These are phyloP conservation scores for Neotoxoptera formosana DNA, from an alignment of 1,140 invertebrate genomes.

Conservation along the genomic window DNA sequence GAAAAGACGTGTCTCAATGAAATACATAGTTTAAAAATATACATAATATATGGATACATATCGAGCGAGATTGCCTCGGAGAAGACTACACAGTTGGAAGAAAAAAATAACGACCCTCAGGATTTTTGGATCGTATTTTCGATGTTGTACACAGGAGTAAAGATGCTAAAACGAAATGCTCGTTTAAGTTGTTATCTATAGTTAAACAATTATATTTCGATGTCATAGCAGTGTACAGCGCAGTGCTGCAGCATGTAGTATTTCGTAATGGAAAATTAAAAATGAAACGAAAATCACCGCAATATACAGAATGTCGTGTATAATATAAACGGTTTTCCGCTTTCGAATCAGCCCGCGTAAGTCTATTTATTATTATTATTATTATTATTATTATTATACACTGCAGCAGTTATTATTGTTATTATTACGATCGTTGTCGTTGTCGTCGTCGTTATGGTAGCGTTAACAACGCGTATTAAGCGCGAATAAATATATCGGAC, in stretches of 20 bases:
- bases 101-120: background rate
- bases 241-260: background rate
- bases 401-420: slow-evolving; percentile 3
- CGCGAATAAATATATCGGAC: slow-evolving; percentile 49
- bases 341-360: background rate
- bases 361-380: background rate
- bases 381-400: slow-evolving; percentile 15
- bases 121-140: background rate
- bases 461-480: slow-evolving; percentile 43
- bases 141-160: background rate
- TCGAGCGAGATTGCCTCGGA: background rate
- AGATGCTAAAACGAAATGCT: background rate
- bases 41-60: background rate
- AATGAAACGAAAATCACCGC: background rate
- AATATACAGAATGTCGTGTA: background rate
- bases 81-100: background rate
- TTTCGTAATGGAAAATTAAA: background rate
- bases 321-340: background rate
- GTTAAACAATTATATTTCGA: background rate
- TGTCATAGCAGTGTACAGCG: too few species aligned
- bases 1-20: background rate
- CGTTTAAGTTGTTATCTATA: background rate
- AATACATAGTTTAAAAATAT: background rate
- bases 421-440: background rate
- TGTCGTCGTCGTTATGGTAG: background rate